Evolutionary conservation across 2,888 invertebrate genomes (phyloP).

Genomic region (Syritta pipiens): DNA sequence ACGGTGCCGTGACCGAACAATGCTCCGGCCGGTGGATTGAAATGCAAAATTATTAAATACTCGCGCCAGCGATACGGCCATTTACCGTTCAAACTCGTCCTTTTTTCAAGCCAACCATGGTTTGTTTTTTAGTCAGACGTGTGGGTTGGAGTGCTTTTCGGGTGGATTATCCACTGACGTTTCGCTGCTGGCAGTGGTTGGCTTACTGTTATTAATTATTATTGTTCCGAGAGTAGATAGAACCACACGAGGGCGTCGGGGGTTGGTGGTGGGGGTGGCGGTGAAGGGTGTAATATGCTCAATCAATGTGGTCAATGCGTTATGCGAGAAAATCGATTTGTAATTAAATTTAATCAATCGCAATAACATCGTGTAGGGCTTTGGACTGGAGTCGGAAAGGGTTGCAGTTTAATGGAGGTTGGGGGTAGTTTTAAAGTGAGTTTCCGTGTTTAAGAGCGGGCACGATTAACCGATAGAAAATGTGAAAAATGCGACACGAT

Average conservation of each 20-base stretch:
- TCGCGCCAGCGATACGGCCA: constrained; percentile 43
- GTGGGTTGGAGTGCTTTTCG: constrained; percentile 34
- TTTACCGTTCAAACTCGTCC: too few species aligned
- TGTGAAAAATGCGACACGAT: too few species aligned
- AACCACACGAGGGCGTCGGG: background rate
- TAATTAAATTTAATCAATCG: constrained; percentile 69
- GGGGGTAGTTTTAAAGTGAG: constrained; percentile 20
- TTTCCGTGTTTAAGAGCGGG: constrained; percentile 51
- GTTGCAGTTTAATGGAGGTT: background rate
- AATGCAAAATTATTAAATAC: constrained; percentile 59
- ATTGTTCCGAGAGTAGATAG: constrained; percentile 45
- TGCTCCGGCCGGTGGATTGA: constrained; percentile 3
- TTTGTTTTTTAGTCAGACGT: constrained; percentile 42
- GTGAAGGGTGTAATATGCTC: constrained; percentile 56
- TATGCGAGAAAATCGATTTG: constrained; percentile 69
- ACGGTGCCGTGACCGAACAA: too few species aligned
- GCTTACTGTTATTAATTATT: constrained; percentile 63
- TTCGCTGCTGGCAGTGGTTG: constrained; percentile 37
- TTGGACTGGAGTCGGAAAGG: background rate
- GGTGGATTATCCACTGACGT: constrained; percentile 60
- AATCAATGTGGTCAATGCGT: constrained; percentile 66
- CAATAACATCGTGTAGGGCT: constrained; percentile 35
- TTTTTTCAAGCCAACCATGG: too few species aligned
- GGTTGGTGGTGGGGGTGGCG: constrained; percentile 2
- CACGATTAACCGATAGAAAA: too few species aligned